Evolutionary conservation across 2,888 invertebrate genomes (phyloP), one percentile per base, ranked within the genome.

Genomic region (Sphaeridia pumilis): DNA sequence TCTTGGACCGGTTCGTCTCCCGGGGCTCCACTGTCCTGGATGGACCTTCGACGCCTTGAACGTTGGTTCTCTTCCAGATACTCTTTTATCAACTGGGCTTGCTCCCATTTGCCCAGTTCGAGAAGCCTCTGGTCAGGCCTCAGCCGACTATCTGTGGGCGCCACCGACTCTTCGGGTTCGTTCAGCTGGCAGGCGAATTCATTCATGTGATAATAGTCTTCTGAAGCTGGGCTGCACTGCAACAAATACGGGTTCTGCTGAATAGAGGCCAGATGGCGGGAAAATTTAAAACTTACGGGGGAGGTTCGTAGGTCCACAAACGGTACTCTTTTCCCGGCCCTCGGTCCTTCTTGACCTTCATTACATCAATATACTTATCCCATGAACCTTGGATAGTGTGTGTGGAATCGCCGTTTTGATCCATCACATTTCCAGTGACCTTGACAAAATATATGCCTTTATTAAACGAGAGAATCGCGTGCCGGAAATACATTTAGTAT

Each of bases 101-200:
- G 86, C 67, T 93, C 87, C 87, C 92, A 92, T 50, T 77, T 74
- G 4, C 92, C 92, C 57, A 86, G 79, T 73, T 97, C 95, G 97
- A 99, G 98, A 64, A 93, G 78, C 46, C 97, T 79, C 74, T 98
- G 98, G 78, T 98, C 98, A 52, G 97, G n/a, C n/a, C n/a, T n/a
- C n/a, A n/a, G n/a, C n/a, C n/a, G n/a, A 48, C 88, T 84, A 76
- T 99, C 98, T 0, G 97, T 95, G 12, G 95, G 95, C 48, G 95
- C 93, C 21, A 95, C 83, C 56, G 81, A 85, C 2, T 82, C 81
- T 72, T 98, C 97, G 43, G 78, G 77, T 74, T 99, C 97, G 73
- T 99, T 98, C 66, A 99, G 75, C 73, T 98, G 93, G 69, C 93
- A 85, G 47, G 98, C 94, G 67, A 99, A 77, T 69, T 83, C 74